These are phyloP conservation scores for Strigamia transsilvanica DNA, from an alignment of 2,888 invertebrate genomes.

Conservation along the genomic window DNA sequence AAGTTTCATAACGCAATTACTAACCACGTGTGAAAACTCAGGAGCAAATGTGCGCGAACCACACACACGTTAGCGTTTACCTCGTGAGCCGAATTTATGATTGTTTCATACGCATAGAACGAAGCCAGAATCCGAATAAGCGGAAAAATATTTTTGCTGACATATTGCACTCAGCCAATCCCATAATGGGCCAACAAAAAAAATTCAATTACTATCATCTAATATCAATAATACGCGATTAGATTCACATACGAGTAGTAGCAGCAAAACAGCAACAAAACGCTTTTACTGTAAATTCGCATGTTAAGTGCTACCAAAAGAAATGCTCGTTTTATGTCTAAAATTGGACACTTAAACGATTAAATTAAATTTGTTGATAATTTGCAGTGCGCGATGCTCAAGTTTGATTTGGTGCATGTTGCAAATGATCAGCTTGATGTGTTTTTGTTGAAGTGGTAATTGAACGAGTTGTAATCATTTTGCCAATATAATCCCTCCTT, in stretches of 20 bases:
- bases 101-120: constrained; percentile 12
- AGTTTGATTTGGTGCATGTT: neutral
- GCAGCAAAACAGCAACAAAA: no score
- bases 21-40: constrained; percentile 35
- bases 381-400: no score
- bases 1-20: constrained; percentile 35
- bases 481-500: neutral
- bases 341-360: no score
- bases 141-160: constrained; percentile 6
- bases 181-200: neutral
- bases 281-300: no score
- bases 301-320: no score
- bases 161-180: constrained; percentile 5
- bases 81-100: constrained; percentile 38
- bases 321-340: no score
- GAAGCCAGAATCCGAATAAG: constrained; percentile 20
- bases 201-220: neutral
- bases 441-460: neutral
- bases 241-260: no score
- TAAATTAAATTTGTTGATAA: no score
- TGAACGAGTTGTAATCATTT: neutral
- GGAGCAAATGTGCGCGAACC: constrained; percentile 35
- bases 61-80: constrained; percentile 9
- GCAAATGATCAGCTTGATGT: neutral
- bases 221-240: no score